These are phyloP conservation scores for Lagopus muta DNA, from an alignment of 2,113 vertebrate genomes.

Conservation along the genomic window DNA sequence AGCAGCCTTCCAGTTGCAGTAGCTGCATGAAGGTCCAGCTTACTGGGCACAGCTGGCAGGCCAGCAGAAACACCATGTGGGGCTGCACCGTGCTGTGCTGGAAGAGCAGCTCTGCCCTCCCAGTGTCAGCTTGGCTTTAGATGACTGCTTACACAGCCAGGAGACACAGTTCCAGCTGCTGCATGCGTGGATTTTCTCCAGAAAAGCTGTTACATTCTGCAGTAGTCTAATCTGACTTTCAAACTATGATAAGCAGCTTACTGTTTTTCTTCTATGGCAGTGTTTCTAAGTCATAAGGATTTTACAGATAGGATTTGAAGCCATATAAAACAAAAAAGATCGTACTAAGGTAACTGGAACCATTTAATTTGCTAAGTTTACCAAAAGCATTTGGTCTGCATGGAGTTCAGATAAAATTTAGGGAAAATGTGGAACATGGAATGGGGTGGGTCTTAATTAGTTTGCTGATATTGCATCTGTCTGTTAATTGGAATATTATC, in stretches of 20 bases:
- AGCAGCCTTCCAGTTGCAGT: neutral
- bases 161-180: neutral
- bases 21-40: neutral
- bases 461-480: neutral
- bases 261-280: neutral
- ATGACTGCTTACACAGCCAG: neutral
- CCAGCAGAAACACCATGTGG: neutral
- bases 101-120: neutral
- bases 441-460: neutral
- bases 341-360: neutral
- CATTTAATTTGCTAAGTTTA: constrained; percentile 16
- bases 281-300: neutral
- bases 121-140: neutral
- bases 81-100: neutral
- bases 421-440: neutral
- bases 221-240: constrained; percentile 15
- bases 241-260: neutral
- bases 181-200: neutral
- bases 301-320: constrained; percentile 32
- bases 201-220: neutral
- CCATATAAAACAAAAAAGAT: neutral
- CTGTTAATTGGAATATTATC: neutral
- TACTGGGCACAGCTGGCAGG: fast-evolving
- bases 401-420: constrained; percentile 1
- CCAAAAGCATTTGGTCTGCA: neutral